These are phyloP conservation scores for Mylabris phalerata DNA, from an alignment of 1,140 invertebrate species.

Conservation along the genomic window DNA sequence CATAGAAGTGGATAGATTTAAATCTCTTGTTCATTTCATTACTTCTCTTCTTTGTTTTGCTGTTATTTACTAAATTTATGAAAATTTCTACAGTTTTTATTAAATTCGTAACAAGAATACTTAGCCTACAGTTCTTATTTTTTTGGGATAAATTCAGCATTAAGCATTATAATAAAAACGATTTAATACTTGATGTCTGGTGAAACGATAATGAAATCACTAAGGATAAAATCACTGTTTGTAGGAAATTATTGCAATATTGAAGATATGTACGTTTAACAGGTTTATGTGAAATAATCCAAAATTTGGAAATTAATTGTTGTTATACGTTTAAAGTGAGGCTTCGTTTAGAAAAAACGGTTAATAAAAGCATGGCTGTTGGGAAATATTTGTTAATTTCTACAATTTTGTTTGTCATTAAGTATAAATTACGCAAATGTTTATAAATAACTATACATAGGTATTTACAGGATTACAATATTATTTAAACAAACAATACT, in stretches of 20 bases:
- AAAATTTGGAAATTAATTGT: not conserved
- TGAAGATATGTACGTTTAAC: conserved; percentile 21
- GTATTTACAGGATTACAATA: conserved; percentile 38
- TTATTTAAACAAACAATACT: conserved; percentile 24
- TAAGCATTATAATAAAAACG: not conserved
- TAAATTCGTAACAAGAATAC: conserved; percentile 39
- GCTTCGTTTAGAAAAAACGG: not conserved
- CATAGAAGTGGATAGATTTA: conserved; percentile 25
- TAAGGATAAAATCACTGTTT: not conserved
- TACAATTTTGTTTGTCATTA: conserved; percentile 9
- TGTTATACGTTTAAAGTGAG: too few species aligned
- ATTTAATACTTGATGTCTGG: conserved; percentile 2
- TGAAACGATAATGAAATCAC: conserved; percentile 7
- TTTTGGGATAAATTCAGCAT: not conserved
- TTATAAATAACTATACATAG: conserved; percentile 42
- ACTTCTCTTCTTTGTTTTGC: not conserved
- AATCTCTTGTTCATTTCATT: too few species aligned
- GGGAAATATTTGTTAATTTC: conserved; percentile 22
- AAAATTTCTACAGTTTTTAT: conserved; percentile 23
- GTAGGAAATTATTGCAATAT: conserved; percentile 18
- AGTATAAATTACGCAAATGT: conserved; percentile 24
- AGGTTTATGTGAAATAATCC: not conserved
- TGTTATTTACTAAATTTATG: conserved; percentile 9
- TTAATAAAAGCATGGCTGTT: conserved; percentile 20
- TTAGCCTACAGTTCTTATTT: conserved; percentile 11